These are phyloP conservation scores for Sylvia borin DNA, from an alignment of 2,797 vertebrate genomes.

Conservation along the genomic window DNA sequence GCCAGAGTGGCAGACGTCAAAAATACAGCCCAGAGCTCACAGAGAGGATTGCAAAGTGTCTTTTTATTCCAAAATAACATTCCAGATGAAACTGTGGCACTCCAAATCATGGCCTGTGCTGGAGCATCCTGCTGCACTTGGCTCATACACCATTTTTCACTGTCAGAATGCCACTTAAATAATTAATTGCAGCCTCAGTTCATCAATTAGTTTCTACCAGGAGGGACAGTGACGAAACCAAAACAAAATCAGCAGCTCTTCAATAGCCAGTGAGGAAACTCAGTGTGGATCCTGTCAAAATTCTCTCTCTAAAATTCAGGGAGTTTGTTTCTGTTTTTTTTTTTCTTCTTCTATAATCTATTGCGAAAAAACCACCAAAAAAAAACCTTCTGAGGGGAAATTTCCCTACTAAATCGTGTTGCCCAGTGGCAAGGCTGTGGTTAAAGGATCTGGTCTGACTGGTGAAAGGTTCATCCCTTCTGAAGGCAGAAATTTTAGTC, in stretches of 20 bases:
- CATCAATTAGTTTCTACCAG: not conserved
- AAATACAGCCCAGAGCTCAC: not conserved
- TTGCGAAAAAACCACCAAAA: not conserved
- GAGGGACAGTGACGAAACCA: not conserved
- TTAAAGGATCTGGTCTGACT: not conserved
- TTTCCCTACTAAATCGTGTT: not conserved
- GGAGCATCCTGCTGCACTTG: not conserved
- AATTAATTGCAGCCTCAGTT: not conserved
- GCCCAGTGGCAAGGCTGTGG: rapidly evolving
- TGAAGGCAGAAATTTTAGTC: not conserved
- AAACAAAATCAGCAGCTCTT: not conserved
- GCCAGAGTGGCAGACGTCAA: not conserved
- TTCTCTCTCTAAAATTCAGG: not conserved
- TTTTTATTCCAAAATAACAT: not conserved
- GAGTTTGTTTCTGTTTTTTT: too few species aligned
- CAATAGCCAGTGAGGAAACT: not conserved
- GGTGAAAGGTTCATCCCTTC: not conserved
- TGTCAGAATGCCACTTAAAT: not conserved
- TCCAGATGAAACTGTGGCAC: not conserved
- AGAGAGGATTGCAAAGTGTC: not conserved
- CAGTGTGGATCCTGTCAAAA: not conserved
- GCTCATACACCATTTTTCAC: not conserved
- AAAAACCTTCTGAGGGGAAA: not conserved
- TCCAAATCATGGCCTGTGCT: not conserved
- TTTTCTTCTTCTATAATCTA: not conserved